Evolutionary conservation across 1,140 invertebrate genomes (phyloP).

Genomic region (Lutraria rhynchaena): DNA sequence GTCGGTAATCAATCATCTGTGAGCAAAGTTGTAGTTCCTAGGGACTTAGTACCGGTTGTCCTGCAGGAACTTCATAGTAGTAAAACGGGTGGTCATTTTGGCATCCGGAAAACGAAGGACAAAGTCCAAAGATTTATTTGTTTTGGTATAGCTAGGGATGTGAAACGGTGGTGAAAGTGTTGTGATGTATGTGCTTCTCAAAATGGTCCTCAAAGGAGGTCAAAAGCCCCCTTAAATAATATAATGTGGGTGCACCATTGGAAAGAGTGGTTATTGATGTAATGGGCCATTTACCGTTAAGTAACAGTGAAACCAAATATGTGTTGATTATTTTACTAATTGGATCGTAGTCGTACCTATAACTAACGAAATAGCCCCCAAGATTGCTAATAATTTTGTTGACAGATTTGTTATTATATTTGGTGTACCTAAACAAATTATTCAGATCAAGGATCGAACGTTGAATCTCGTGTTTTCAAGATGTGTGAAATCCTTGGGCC

Average conservation of each 20-base stretch:
- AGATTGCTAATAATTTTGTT: too few relatives aligned
- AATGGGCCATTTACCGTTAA: too few relatives aligned
- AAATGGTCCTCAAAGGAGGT: slow-evolving; percentile 1
- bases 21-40: neutral
- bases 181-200: slow-evolving; percentile 45
- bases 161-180: slow-evolving; percentile 17
- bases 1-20: neutral
- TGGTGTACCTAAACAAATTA: too few relatives aligned
- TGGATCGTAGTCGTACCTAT: too few relatives aligned
- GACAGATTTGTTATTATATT: too few relatives aligned
- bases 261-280: slow-evolving; percentile 46
- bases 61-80: neutral
- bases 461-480: neutral
- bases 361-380: too few relatives aligned
- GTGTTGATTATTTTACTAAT: too few relatives aligned
- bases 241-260: slow-evolving; percentile 47
- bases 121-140: neutral
- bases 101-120: neutral
- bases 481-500: too few relatives aligned
- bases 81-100: slow-evolving; percentile 33
- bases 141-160: neutral
- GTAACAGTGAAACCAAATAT: slow-evolving; percentile 1
- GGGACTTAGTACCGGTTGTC: neutral
- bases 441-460: too few relatives aligned
- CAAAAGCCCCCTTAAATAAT: slow-evolving; percentile 37